A percentile compares a stretch with the other conserved stretches of the same genome.
These are phyloP conservation scores for Sylvicapra grimmia DNA, from an alignment of 2,113 vertebrate species.

Conservation along the genomic window DNA sequence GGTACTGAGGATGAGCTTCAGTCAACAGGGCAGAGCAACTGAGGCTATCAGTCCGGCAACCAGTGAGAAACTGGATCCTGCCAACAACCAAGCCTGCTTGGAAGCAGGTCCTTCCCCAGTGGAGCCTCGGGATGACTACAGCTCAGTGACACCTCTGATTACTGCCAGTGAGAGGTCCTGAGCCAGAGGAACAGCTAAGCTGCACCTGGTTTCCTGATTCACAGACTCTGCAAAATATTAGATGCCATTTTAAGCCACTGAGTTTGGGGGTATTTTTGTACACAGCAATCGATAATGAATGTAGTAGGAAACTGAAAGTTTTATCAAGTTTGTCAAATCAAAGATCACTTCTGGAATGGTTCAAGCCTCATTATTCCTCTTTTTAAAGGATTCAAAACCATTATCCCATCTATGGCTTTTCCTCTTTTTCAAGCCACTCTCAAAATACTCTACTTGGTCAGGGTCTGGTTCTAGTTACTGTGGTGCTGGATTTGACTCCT, in stretches of 20 bases:
- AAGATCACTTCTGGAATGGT: background rate
- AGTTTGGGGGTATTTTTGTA: background rate
- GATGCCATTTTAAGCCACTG: background rate
- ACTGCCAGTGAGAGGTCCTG: background rate
- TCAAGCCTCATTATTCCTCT: background rate
- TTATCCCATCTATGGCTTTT: background rate
- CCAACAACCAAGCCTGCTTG: background rate
- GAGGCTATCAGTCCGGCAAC: background rate
- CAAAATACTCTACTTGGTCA: background rate
- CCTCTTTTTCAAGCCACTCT: background rate
- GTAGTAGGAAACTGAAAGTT: background rate
- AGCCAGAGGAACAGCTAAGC: slow-evolving; percentile 6
- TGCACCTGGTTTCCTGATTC: slow-evolving; percentile 10
- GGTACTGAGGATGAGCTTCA: background rate
- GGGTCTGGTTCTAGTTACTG: background rate
- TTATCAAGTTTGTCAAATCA: background rate
- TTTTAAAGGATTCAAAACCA: background rate
- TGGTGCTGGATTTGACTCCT: background rate
- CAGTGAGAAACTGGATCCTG: background rate
- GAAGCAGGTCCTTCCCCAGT: background rate
- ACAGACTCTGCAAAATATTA: background rate
- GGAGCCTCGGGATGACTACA: background rate
- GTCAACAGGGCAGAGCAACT: background rate
- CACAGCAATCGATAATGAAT: background rate
- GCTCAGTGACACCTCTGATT: background rate